Base-by-base conservation (phyloP, 1,140 invertebrate genomes). In the Camponotus vicinus region DNA sequence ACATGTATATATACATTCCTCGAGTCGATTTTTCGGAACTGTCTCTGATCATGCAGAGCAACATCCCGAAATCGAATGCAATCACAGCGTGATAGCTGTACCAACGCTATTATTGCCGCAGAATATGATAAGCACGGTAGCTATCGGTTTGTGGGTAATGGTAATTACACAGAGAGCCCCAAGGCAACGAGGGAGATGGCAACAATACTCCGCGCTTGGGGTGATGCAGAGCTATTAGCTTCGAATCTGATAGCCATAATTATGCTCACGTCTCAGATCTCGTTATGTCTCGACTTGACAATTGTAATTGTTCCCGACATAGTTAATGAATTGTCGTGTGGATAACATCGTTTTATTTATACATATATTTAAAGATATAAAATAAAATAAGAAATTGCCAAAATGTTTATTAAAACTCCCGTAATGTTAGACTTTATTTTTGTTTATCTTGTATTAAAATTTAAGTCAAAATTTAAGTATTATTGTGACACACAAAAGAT, bases 91-190 rank as follows among this genome's bases (percentile, higher is more conserved):
- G 77, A 84, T 71, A 64, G 80, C 63, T 89, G 89, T 87, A 92
- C 88, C 89, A 91, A 85, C 83, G 86, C 64, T 80, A 70, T 91
- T 93, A 93, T 92, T 92, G 88, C 89, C 89, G 45, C 80, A 87
- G 92, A 93, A 92, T 93, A 92, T 93, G 92, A 93, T 93, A 93
- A 93, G 92, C 91, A 89, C 63, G 66, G 83, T 63, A 73, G 86
- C 86, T 88, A 92, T 92, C 92, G 91, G 92, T 87, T 92, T 89
- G 88, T 86, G 88, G 92, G 85, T 92, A 92, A 92, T 92, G 92
- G 92, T 92, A 93, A 93, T 93, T 93, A 93, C 92, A 90, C 70
- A 69, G 83, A 89, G 89, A 90, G 87, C 88, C 92, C 73, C 49
- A 67, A 88, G 92, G 92, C 92, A 88, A 88, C 76, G 59, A 85